Evolutionary conservation across 2,113 vertebrate genomes (phyloP).

Genomic region (Ictalurus punctatus): DNA sequence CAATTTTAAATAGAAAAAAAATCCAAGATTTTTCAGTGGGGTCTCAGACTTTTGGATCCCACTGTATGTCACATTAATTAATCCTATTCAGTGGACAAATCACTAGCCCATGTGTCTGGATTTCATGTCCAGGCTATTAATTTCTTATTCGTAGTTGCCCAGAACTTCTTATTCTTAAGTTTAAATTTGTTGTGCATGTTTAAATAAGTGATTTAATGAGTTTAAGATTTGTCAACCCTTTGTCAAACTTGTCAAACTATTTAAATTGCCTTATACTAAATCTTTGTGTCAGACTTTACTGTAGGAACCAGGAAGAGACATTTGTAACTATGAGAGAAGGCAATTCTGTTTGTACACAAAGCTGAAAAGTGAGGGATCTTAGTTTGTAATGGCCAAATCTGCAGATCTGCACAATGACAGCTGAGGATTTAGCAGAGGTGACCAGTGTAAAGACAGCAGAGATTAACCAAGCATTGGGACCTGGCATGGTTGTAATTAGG

Average conservation of each 20-base stretch:
- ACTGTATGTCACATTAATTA: not conserved
- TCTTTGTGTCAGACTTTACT: not conserved
- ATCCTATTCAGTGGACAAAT: not conserved
- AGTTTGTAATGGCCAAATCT: not conserved
- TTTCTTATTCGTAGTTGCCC: not conserved
- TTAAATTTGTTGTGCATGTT: not conserved
- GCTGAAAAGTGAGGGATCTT: not conserved
- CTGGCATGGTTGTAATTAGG: conserved; percentile 82
- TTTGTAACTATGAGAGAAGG: not conserved
- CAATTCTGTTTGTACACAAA: not conserved
- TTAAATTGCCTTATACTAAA: not conserved
- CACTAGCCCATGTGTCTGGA: not conserved
- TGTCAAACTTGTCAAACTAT: not conserved
- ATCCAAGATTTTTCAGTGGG: not conserved
- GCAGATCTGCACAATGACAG: not conserved
- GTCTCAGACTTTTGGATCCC: not conserved
- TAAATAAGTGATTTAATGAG: not conserved
- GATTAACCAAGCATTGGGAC: conserved; percentile 18
- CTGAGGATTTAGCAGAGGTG: conserved; percentile 11
- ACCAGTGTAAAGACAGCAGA: conserved; percentile 15
- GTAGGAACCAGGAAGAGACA: not conserved
- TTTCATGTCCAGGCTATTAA: not conserved
- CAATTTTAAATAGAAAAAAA: not conserved
- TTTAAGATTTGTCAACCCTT: not conserved
- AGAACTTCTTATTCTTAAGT: not conserved